Evolutionary conservation across 2,888 invertebrate species (phyloP).

Genomic region (Plebejus anna): DNA sequence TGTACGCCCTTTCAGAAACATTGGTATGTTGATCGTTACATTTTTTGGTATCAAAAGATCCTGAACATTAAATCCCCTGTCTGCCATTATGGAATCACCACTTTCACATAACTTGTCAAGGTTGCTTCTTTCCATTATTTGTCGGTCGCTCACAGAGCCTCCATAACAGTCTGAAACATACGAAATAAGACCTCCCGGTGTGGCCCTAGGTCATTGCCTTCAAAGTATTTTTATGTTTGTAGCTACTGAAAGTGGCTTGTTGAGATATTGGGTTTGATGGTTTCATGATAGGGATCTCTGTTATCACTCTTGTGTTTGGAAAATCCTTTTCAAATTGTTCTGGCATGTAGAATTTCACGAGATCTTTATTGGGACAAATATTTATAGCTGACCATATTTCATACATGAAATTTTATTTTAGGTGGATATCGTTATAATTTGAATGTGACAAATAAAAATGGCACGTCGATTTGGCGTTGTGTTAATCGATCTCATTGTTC

Average conservation of each 20-base stretch:
- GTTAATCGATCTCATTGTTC: too few relatives aligned
- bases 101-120: too few relatives aligned
- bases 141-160: too few relatives aligned
- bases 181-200: constrained; percentile 26
- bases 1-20: constrained; percentile 7
- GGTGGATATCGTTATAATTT: too few relatives aligned
- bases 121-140: too few relatives aligned
- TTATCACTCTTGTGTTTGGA: not conserved
- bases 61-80: too few relatives aligned
- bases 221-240: constrained; percentile 27
- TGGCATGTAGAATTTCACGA: constrained; percentile 4
- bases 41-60: too few relatives aligned
- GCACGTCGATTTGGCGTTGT: too few relatives aligned
- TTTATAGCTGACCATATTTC: not conserved
- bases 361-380: constrained; percentile 15
- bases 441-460: too few relatives aligned
- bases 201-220: constrained; percentile 8
- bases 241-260: constrained; percentile 27
- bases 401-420: too few relatives aligned
- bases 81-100: too few relatives aligned
- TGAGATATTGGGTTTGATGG: constrained; percentile 22
- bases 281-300: constrained; percentile 18
- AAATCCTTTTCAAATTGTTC: too few relatives aligned
- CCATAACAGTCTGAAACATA: not conserved
- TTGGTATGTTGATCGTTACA: constrained; percentile 4